Percentiles rank a stretch among this genome's conserved stretches.
These are phyloP conservation scores for Ornithoptera priamus DNA, from an alignment of 2,888 invertebrate genomes.

Conservation along the genomic window DNA sequence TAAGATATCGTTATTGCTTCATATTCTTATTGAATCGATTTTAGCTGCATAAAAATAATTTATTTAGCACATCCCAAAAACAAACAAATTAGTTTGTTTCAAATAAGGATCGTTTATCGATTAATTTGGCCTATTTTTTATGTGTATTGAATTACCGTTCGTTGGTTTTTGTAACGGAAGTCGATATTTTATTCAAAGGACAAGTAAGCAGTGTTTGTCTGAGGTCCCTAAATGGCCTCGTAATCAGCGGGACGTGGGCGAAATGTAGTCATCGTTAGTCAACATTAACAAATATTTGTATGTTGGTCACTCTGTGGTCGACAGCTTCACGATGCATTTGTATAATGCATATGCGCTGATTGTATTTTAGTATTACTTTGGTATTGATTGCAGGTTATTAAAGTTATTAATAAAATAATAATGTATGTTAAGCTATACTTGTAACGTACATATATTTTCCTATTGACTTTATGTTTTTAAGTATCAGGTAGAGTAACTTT, in stretches of 20 bases:
- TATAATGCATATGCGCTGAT: constrained; percentile 9
- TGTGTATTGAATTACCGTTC: constrained; percentile 54
- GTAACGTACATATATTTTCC: too few relatives aligned
- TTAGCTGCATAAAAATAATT: neutral
- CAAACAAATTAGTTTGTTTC: constrained; percentile 17
- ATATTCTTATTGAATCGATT: neutral
- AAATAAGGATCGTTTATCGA: constrained; percentile 36
- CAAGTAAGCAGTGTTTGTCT: constrained; percentile 44
- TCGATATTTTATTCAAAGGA: constrained; percentile 61
- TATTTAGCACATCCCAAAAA: constrained; percentile 16
- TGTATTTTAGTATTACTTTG: constrained; percentile 21
- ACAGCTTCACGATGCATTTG: constrained; percentile 1
- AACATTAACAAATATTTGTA: constrained; percentile 44
- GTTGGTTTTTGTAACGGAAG: constrained; percentile 55
- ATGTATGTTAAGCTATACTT: too few relatives aligned
- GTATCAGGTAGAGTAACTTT: too few relatives aligned
- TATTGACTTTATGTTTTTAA: too few relatives aligned
- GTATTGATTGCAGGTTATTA: constrained; percentile 8
- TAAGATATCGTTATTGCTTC: too few relatives aligned
- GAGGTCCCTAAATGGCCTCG: constrained; percentile 54
- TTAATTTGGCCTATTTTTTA: constrained; percentile 36
- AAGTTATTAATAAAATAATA: neutral
- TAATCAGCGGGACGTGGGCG: constrained; percentile 54
- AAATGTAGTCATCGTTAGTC: constrained; percentile 53
- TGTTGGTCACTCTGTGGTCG: constrained; percentile 12